Conservation (phyloP, 2,888 invertebrate species). For the Chymomyza procnemis region DNA sequence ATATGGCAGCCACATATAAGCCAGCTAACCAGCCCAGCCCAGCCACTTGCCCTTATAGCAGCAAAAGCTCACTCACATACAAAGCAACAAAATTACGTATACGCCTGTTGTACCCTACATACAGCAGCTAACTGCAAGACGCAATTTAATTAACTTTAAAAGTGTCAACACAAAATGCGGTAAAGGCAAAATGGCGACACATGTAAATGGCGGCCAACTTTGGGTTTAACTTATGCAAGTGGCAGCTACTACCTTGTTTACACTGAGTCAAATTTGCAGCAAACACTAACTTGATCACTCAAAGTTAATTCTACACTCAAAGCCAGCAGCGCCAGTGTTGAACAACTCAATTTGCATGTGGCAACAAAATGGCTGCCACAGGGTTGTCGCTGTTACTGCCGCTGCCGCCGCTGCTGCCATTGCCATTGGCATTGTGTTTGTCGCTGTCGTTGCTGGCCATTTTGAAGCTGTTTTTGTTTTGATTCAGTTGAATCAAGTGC, state of each 20-base stretch:
- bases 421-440: background rate
- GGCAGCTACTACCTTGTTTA: constrained; percentile 22
- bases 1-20: constrained; percentile 8
- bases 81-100: background rate
- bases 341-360: constrained; percentile 50
- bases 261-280: constrained; percentile 11
- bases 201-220: constrained; percentile 1
- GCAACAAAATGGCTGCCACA: constrained; percentile 24
- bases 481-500: constrained; percentile 46
- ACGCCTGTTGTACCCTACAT: background rate
- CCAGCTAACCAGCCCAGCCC: too few relatives aligned
- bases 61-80: too few relatives aligned
- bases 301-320: constrained; percentile 24
- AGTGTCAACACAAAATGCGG: constrained; percentile 34
- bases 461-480: constrained; percentile 51
- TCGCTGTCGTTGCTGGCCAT: background rate
- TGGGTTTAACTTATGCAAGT: background rate
- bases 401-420: too few relatives aligned
- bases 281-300: constrained; percentile 44
- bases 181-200: background rate
- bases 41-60: background rate
- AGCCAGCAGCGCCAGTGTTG: background rate
- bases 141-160: constrained; percentile 61
- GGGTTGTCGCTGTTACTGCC: background rate
- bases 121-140: background rate